These are phyloP conservation scores for Tethea ocularis DNA, from an alignment of 2,888 invertebrate species.

Conservation along the genomic window DNA sequence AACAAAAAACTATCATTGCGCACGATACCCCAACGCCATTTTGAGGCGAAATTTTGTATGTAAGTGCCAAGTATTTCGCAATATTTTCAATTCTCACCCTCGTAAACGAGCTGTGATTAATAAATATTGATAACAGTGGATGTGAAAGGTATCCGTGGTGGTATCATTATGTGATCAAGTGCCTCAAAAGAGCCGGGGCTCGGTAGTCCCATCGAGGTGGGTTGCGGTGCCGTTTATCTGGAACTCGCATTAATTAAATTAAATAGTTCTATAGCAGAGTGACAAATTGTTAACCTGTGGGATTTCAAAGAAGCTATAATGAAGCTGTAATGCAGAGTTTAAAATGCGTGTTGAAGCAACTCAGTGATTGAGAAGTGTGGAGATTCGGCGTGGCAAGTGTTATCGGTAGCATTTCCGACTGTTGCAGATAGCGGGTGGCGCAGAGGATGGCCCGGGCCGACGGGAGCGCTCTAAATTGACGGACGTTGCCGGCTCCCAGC, in stretches of 20 bases:
- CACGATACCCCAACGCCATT: constrained; percentile 84
- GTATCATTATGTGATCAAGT: constrained; percentile 43
- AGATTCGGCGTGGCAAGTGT: constrained; percentile 61
- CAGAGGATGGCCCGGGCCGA: constrained; percentile 77
- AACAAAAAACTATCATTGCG: constrained; percentile 84
- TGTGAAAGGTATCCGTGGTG: constrained; percentile 44
- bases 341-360: constrained; percentile 10
- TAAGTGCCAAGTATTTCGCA: constrained; percentile 84
- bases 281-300: constrained; percentile 35
- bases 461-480: constrained; percentile 78
- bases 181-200: constrained; percentile 50
- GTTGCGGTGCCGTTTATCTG: constrained; percentile 67
- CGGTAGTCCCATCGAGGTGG: constrained; percentile 69
- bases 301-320: constrained; percentile 14
- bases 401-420: constrained; percentile 79
- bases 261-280: constrained; percentile 44
- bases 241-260: constrained; percentile 76
- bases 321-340: constrained; percentile 14
- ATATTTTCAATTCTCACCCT: constrained; percentile 70
- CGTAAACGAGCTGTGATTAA: constrained; percentile 46
- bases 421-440: constrained; percentile 77
- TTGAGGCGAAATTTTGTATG: constrained; percentile 85
- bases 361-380: constrained; percentile 28
- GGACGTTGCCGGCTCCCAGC: constrained; percentile 80
- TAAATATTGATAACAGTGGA: constrained; percentile 50